phyloP scores from a whole-genome alignment of 1,140 invertebrate species.

The Megalonaias nervosa region DNA sequence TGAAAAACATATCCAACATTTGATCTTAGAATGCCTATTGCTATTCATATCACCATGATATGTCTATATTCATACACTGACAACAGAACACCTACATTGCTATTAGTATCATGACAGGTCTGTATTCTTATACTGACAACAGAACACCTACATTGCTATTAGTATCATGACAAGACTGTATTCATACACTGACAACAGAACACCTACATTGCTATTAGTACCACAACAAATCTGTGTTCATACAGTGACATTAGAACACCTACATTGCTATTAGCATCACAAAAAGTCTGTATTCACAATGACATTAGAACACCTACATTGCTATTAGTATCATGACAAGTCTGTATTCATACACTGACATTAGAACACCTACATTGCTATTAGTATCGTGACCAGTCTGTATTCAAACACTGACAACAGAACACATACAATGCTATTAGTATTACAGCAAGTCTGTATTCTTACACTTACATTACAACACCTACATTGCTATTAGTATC shows the following conservation, averaged over 20 bases:
- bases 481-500: conserved; percentile 25
- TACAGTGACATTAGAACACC: not conserved
- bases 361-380: not conserved
- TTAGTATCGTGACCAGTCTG: not conserved
- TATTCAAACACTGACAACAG: not conserved
- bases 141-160: conserved; percentile 45
- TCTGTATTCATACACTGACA: not conserved
- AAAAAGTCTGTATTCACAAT: conserved; percentile 41
- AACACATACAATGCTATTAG: not conserved
- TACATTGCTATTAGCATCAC: not conserved
- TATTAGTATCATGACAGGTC: conserved; percentile 40
- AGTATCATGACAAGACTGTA: conserved; percentile 45
- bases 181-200: conserved; percentile 41
- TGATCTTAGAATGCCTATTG: not conserved
- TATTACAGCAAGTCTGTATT: conserved; percentile 18
- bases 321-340: conserved; percentile 41
- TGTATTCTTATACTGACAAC: not conserved
- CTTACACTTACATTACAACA: conserved; percentile 38
- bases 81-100: conserved; percentile 30
- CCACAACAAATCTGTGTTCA: not conserved
- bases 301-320: conserved; percentile 27
- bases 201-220: not conserved
- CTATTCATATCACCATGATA: not conserved
- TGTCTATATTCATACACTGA: conserved; percentile 35
- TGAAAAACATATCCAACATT: conserved; percentile 8